Conservation (phyloP, 2,113 vertebrate species). For the Girardinichthys multiradiatus region DNA sequence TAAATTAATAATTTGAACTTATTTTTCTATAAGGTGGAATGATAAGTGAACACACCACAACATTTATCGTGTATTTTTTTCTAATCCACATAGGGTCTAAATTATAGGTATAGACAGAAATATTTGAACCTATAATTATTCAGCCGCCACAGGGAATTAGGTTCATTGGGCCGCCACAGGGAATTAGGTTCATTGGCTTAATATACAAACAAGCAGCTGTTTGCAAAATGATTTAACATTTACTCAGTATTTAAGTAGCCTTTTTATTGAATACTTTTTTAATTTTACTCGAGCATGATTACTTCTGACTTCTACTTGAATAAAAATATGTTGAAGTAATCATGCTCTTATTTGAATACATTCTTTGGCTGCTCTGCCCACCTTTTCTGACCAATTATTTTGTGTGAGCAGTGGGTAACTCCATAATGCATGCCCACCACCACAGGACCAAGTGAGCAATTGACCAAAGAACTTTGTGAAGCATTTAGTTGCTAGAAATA, state of each 20-base stretch:
- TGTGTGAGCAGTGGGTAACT: background rate
- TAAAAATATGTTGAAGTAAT: too few relatives aligned
- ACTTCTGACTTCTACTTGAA: too few relatives aligned
- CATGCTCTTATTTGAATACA: too few relatives aligned
- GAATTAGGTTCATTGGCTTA: too few relatives aligned
- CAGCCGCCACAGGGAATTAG: too few relatives aligned
- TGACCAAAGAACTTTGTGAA: background rate
- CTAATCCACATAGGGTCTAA: background rate
- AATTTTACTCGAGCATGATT: too few relatives aligned
- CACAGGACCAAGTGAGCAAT: conserved; percentile 6
- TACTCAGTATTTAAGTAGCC: background rate
- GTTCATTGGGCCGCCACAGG: too few relatives aligned
- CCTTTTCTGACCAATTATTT: background rate
- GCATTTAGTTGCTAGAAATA: conserved; percentile 3
- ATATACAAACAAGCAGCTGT: too few relatives aligned
- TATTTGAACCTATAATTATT: too few relatives aligned
- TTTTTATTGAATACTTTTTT: background rate
- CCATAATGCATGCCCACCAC: background rate
- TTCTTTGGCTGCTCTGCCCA: background rate
- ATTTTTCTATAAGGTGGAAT: background rate
- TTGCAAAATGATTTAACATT: background rate
- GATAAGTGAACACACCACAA: too few relatives aligned
- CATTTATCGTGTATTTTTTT: background rate
- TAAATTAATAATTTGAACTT: background rate
- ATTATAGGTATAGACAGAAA: background rate